Evolutionary conservation across 2,888 invertebrate genomes (phyloP).

Genomic region (Anticlea derivata): DNA sequence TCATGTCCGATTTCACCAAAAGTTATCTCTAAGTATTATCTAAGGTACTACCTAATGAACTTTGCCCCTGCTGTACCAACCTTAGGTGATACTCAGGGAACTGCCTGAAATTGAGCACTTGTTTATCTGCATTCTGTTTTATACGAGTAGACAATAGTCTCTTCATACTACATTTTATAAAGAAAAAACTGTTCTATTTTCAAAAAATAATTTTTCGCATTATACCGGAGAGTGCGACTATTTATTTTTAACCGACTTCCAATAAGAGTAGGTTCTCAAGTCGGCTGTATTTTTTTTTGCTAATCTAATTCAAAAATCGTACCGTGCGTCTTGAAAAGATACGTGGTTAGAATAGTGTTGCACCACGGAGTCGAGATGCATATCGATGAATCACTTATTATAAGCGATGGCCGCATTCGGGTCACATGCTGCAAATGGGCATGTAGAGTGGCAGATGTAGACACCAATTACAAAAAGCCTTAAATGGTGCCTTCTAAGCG

Average conservation of each 20-base stretch:
- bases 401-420: constrained; percentile 30
- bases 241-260: no score
- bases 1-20: no score
- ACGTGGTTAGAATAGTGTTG: constrained; percentile 44
- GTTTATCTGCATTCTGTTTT: background rate
- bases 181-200: constrained; percentile 3
- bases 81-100: no score
- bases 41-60: no score
- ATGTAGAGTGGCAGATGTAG: constrained; percentile 28
- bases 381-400: constrained; percentile 32
- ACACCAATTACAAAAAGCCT: constrained; percentile 23
- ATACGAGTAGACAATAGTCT: no score
- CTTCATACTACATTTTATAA: no score
- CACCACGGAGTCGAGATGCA: constrained; percentile 31
- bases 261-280: no score
- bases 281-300: no score
- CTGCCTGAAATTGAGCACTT: no score
- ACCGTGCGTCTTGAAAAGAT: constrained; percentile 24
- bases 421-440: constrained; percentile 27
- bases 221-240: background rate
- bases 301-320: constrained; percentile 17
- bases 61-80: no score
- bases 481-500: constrained; percentile 7
- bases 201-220: background rate
- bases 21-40: no score